Base-by-base conservation (phyloP, 1,140 invertebrate genomes). In the Pentalonia nigronervosa region DNA sequence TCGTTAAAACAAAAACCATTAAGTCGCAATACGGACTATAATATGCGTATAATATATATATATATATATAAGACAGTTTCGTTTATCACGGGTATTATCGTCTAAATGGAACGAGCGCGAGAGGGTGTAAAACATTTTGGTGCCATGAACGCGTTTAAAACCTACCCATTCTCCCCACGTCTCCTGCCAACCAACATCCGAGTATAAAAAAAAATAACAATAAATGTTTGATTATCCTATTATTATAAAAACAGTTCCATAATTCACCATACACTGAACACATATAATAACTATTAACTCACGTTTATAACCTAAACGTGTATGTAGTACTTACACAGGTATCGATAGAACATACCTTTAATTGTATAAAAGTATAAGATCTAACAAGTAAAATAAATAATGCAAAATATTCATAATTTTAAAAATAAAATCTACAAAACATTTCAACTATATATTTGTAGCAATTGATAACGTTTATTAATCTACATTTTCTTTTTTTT, bases 1-100 rank as follows among this genome's bases (percentile, higher is more conserved):
- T 83, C 76, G 76, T 83, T 83, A 83, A 83, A 83, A 83, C 76
- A 83, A 83, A 83, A 83, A 83, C 76, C 76, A 83, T 83, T 83
- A 83, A 83, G 76, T 83, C 76, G 34, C 76, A 83, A 83, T 83
- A 83, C 76, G 76, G 60, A 76, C 60, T 83, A 83, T 36, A 83
- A 83, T 36, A 83, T 76, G n/a, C 34, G 76, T 36, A 6, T 36
- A 36, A 41, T 67, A 20, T n/a, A 3, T 67, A 30, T 30, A 60
- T 30, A 76, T 81, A 81, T 81, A 83, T 83, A 83, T 21, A 23
- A 34, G n/a, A 36, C 76, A 36, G n/a, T 83, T 83, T 83, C 34
- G n/a, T 83, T 83, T 76, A 76, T 76, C 60, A n/a, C 60, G 60
- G 60, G 60, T 76, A 76, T 76, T 76, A 76, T 76, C n/a, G 60